These are phyloP conservation scores for Drosophila seguyi DNA, from an alignment of 1,140 invertebrate genomes.

Conservation along the genomic window DNA sequence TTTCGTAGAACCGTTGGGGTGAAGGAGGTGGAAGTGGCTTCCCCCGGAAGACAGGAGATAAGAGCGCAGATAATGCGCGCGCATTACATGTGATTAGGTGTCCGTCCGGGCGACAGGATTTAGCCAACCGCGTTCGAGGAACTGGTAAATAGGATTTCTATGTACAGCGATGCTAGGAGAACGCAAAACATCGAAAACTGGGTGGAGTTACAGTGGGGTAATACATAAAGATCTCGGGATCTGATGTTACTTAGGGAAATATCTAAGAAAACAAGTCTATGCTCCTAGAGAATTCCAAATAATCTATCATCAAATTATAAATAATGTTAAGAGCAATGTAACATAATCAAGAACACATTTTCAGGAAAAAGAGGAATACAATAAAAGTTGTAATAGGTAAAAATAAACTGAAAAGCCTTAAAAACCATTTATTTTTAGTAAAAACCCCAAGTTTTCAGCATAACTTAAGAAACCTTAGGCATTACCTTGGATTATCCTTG, in stretches of 20 bases:
- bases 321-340: background rate
- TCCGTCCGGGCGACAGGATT: constrained; percentile 74
- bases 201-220: constrained; percentile 41
- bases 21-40: constrained; percentile 16
- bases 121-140: constrained; percentile 80
- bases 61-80: constrained; percentile 85
- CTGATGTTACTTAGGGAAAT: background rate
- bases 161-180: constrained; percentile 14
- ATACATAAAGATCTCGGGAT: constrained; percentile 6
- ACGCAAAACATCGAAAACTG: constrained; percentile 12
- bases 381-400: no score
- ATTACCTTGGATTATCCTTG: background rate
- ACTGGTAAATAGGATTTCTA: constrained; percentile 63
- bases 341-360: background rate
- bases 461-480: background rate
- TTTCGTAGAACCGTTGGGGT: constrained; percentile 18
- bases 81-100: constrained; percentile 85
- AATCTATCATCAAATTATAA: background rate
- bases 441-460: background rate
- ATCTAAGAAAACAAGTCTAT: background rate
- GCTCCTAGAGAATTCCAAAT: no score
- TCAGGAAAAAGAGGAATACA: rapidly evolving
- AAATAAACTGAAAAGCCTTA: no score
- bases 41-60: constrained; percentile 59
- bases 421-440: background rate